Evolutionary conservation across 2,113 vertebrate genomes (phyloP), one percentile per base, ranked within the genome.

Genomic region (Actinemys pallida): DNA sequence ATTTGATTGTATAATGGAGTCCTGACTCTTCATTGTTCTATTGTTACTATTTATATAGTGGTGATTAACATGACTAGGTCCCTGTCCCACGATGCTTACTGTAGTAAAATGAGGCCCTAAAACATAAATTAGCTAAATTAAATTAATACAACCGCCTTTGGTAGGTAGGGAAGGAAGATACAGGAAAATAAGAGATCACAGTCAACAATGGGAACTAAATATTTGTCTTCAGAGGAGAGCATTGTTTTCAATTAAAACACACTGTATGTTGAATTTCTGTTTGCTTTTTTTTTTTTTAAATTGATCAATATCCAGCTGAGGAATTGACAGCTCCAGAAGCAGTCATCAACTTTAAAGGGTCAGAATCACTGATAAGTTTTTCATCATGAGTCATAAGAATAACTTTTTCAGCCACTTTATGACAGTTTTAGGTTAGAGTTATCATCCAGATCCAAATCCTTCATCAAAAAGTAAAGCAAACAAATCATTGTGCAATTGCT

Each of bases 41-140:
- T 95, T 72, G 62, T n/a, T 65, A n/a, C 94, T 95, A 95, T 87
- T 92, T 89, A 86, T 50, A 49, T 83, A 82, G 85, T 92, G 89
- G 87, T 88, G 93, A 92, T 89, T 81, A 88, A 96, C 89, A 92
- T 88, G 2, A 2, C 57, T 8, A 1, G 52, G 87, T 93, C 91
- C 94, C 80, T 53, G 76, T 52, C 56, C 54, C 57, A 88, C 89
- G 62, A 84, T 54, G 50, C 47, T 94, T 84, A 89, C 69, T 94
- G 93, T 94, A 50, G 50, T 50, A 50, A 50, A 5, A 50, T 50
- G 50, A 50, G 50, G 50, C 50, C 50, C 50, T 50, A 50, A 50
- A 50, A 50, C 14, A 50, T 50, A 50, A 50, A 50, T 50, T 50
- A 50, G 50, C 80, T 89, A 86, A 95, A 93, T 54, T 56, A 54